These are phyloP conservation scores for Semnornis frantzii DNA, from an alignment of 2,113 vertebrate genomes.

Conservation along the genomic window DNA sequence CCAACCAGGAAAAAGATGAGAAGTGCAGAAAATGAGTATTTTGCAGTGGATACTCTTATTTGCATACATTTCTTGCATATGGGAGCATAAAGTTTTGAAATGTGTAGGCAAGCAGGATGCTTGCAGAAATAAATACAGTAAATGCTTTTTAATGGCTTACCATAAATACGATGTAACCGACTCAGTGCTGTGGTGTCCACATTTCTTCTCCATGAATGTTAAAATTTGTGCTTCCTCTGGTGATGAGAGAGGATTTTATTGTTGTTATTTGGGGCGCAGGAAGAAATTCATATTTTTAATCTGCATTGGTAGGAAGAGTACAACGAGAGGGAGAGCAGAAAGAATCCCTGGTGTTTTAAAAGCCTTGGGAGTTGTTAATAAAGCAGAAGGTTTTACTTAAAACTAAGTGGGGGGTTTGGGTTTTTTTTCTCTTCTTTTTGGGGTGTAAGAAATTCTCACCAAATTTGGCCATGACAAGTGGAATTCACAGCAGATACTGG, in stretches of 20 bases:
- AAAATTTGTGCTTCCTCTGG: not conserved
- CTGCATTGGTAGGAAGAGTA: not conserved
- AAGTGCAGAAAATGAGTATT: constrained; percentile 35
- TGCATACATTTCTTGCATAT: constrained; percentile 24
- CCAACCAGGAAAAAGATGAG: not conserved
- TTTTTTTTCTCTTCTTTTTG: not conserved
- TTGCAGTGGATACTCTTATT: constrained; percentile 23
- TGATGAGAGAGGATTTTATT: not conserved
- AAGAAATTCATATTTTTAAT: not conserved
- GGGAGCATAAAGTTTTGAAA: constrained; percentile 26
- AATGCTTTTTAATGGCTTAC: constrained; percentile 9
- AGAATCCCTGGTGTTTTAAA: not conserved
- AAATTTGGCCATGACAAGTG: not conserved
- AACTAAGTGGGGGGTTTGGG: not conserved
- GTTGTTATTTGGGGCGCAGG: not conserved
- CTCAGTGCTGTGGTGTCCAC: not conserved
- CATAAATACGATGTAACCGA: not conserved
- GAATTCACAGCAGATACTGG: not conserved
- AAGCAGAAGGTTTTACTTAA: not conserved
- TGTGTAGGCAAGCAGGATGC: not conserved
- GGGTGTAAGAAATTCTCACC: not conserved
- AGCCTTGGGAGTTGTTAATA: not conserved
- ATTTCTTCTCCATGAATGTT: not conserved
- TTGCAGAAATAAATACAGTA: constrained; percentile 26
- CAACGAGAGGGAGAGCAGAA: not conserved